phyloP scores from a whole-genome alignment of 2,888 invertebrate genomes.

The Amiota mariae region DNA sequence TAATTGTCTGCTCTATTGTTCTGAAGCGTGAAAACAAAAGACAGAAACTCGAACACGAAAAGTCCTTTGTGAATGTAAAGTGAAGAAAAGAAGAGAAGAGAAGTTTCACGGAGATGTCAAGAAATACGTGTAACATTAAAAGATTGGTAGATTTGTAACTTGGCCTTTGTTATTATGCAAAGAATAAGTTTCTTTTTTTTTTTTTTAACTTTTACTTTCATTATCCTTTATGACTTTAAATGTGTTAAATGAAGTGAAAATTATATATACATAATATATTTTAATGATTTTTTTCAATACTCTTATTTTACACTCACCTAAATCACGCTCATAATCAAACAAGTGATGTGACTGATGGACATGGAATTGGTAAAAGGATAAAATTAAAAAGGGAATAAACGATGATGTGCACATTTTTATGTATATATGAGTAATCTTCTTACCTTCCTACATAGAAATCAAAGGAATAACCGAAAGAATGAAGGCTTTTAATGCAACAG shows the following conservation, averaged over 20 bases:
- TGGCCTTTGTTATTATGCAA: no score
- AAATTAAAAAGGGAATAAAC: background rate
- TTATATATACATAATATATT: background rate
- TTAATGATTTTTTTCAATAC: background rate
- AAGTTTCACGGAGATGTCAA: background rate
- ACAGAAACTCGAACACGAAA: constrained; percentile 48
- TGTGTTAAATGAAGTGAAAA: no score
- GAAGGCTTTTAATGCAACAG: constrained; percentile 30
- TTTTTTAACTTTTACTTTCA: constrained; percentile 2
- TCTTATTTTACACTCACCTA: no score
- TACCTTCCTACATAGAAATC: no score
- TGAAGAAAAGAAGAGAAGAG: constrained; percentile 33
- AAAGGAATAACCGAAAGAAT: constrained; percentile 6
- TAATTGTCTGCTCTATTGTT: constrained; percentile 68
- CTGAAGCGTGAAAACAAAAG: constrained; percentile 62
- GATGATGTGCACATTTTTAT: background rate
- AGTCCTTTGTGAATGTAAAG: constrained; percentile 25
- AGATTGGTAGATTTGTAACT: no score
- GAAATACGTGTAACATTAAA: background rate
- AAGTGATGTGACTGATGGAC: no score
- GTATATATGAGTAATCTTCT: no score
- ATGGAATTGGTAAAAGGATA: background rate
- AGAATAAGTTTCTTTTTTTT: background rate
- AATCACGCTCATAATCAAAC: no score
- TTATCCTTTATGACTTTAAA: constrained; percentile 5